Conservation (phyloP, 2,113 vertebrate genomes). For the Protobothrops mucrosquamatus region DNA sequence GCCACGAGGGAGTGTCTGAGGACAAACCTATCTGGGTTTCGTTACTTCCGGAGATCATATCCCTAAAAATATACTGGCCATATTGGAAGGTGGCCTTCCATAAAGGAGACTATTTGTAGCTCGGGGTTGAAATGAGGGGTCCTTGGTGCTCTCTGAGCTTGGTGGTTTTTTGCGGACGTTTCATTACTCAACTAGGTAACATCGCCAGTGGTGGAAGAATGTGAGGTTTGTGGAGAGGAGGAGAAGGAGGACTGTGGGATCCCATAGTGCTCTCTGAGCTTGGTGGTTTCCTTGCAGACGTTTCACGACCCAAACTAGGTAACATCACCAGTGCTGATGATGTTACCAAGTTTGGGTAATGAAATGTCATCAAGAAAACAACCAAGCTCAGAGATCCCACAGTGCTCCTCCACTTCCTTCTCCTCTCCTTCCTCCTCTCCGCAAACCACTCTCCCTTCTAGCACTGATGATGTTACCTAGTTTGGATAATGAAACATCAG, state of each 20-base stretch:
- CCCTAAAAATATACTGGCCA: neutral
- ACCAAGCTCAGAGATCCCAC: neutral
- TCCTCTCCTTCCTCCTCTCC: too few relatives aligned
- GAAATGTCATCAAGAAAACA: neutral
- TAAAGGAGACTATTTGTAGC: neutral
- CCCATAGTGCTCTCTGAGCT: neutral
- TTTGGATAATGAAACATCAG: too few relatives aligned
- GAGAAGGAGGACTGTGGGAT: too few relatives aligned
- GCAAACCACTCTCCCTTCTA: too few relatives aligned
- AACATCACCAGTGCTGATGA: too few relatives aligned
- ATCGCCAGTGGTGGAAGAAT: too few relatives aligned
- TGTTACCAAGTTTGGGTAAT: neutral
- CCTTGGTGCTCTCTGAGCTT: neutral
- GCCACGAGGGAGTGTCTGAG: neutral
- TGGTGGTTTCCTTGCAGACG: neutral
- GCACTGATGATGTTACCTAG: too few relatives aligned
- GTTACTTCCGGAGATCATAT: neutral
- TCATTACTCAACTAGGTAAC: neutral
- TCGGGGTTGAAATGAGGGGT: neutral
- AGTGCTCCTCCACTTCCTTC: too few relatives aligned
- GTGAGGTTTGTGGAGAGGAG: too few relatives aligned
- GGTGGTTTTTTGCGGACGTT: neutral
- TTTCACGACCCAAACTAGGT: neutral
- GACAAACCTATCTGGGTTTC: neutral
- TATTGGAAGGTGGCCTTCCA: neutral